phyloP scores from a whole-genome alignment of 1,140 invertebrate genomes.

The Platorchestia sp. region DNA sequence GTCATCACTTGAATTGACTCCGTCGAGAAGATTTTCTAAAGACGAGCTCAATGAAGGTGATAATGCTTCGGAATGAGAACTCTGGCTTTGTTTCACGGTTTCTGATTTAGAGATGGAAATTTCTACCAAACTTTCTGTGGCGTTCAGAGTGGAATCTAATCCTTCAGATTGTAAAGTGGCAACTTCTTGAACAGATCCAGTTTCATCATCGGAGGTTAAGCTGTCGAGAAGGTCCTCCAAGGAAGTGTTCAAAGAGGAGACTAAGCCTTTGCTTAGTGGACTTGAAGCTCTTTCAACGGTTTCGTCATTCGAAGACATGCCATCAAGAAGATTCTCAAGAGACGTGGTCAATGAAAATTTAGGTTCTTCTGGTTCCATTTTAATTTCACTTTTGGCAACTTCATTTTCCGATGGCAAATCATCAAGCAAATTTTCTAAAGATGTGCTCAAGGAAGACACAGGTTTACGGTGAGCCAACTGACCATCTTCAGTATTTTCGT shows the following conservation, averaged over 20 bases:
- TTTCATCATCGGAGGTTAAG: not conserved
- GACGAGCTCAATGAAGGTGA: not conserved
- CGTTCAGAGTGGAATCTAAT: not conserved
- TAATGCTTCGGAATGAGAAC: not conserved
- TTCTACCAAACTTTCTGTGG: not conserved
- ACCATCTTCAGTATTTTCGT: not conserved
- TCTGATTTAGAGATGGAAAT: not conserved
- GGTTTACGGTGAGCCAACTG: not conserved
- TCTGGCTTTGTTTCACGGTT: not conserved
- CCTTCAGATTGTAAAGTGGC: not conserved
- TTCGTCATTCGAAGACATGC: not conserved
- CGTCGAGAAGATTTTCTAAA: slow-evolving; percentile 24
- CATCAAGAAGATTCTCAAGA: slow-evolving; percentile 25
- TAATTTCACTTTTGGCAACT: not conserved
- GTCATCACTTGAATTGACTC: not conserved
- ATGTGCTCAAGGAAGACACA: not conserved
- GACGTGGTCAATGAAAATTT: not conserved
- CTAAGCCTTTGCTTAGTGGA: not conserved
- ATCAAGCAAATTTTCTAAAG: not conserved
- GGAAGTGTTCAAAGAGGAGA: not conserved
- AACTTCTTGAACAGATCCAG: not conserved
- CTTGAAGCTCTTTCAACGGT: not conserved
- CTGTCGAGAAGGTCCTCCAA: not conserved
- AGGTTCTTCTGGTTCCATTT: not conserved
- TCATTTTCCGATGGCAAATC: not conserved